Evolutionary conservation across 2,888 invertebrate genomes (phyloP).

Genomic region (Epirrita christyi): DNA sequence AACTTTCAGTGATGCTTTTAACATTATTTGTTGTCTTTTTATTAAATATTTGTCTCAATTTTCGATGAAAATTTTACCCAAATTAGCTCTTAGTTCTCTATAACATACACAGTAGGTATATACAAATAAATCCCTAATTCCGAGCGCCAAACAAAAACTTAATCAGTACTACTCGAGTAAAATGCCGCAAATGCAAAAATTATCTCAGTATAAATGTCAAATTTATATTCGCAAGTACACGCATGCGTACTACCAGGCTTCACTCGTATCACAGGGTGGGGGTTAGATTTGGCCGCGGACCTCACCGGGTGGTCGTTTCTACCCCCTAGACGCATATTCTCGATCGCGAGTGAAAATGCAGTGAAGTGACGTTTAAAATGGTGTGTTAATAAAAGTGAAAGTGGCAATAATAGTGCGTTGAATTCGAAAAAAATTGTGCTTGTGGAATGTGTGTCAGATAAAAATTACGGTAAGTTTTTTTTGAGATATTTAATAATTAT

Average conservation of each 20-base stretch:
- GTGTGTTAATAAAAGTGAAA: constrained; percentile 1
- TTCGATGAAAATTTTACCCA: too few species aligned
- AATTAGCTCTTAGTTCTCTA: too few species aligned
- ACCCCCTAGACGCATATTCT: constrained; percentile 15
- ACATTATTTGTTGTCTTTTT: too few species aligned
- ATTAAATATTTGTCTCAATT: too few species aligned
- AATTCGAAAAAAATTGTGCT: constrained; percentile 17
- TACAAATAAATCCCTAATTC: background rate
- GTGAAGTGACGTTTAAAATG: constrained; percentile 44
- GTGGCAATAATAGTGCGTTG: constrained; percentile 10
- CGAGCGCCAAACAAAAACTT: constrained; percentile 15
- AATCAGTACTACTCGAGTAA: constrained; percentile 27
- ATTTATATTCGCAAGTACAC: constrained; percentile 36
- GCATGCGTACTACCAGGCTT: constrained; percentile 34
- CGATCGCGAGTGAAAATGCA: constrained; percentile 44
- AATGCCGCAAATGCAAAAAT: constrained; percentile 39
- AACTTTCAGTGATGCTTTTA: too few species aligned
- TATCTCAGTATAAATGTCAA: constrained; percentile 37
- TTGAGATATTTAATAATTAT: too few species aligned
- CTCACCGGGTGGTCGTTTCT: constrained; percentile 36
- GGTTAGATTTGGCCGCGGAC: constrained; percentile 31
- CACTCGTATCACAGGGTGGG: constrained; percentile 31
- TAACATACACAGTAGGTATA: background rate
- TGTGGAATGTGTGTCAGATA: constrained; percentile 34
- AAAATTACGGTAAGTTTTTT: constrained; percentile 30